A percentile compares a stretch with the other conserved stretches of the same genome.
Evolutionary conservation across 53 echinoderm and acorn worm genomes (phyloP).

Genomic region (Apostichopus leukothele): DNA sequence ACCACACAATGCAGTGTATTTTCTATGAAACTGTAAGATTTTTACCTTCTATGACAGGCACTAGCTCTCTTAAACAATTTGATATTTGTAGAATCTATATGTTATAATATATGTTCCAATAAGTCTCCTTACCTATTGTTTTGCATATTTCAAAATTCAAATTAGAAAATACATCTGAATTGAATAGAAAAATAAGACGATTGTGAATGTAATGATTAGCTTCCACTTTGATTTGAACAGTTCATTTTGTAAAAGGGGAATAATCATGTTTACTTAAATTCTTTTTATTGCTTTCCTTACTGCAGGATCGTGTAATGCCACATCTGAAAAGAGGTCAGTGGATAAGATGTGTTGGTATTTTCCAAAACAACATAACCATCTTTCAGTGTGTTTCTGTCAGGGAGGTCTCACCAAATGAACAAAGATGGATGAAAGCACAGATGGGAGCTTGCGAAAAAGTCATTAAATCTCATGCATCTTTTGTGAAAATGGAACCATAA

Average conservation of each 20-base stretch:
- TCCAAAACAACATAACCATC: conserved; percentile 48
- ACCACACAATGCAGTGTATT: conserved; percentile 78
- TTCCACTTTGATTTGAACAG: not conserved
- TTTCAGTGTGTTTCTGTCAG: conserved; percentile 85
- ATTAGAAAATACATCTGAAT: not conserved
- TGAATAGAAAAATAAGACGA: not conserved
- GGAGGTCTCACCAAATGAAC: conserved; percentile 64
- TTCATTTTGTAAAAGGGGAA: no score
- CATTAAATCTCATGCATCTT: conserved; percentile 56
- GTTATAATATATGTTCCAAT: no score
- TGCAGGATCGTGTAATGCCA: conserved; percentile 71
- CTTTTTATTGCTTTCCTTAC: not conserved
- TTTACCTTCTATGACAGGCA: no score
- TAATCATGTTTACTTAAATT: no score
- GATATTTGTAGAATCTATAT: no score
- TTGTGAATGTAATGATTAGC: not conserved
- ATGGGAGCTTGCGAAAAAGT: conserved; percentile 57
- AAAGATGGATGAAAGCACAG: conserved; percentile 58
- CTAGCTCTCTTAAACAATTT: no score
- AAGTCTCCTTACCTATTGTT: no score
- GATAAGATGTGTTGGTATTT: conserved; percentile 74
- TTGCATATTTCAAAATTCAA: no score
- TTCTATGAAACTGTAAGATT: conserved; percentile 90
- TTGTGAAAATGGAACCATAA: conserved; percentile 52
- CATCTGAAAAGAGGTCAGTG: conserved; percentile 72